phyloP scores from a whole-genome alignment of 53 echinoderm and acorn worm genomes.

The Luidia sarsii region DNA sequence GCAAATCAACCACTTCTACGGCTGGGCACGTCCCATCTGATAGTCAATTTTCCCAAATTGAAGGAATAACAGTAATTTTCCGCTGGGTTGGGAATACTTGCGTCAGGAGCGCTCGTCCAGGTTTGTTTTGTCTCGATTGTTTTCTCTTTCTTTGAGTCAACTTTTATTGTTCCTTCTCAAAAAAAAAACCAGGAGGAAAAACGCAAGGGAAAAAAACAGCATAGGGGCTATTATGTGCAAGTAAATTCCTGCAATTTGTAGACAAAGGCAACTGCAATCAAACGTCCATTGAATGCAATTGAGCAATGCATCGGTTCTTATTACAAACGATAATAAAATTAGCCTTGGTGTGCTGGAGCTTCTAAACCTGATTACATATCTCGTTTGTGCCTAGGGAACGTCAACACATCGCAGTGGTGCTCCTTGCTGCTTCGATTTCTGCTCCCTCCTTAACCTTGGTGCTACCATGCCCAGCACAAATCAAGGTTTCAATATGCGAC shows the following conservation, averaged over 20 bases:
- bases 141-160: not conserved
- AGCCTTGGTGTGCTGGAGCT: not conserved
- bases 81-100: not conserved
- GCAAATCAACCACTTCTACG: conserved; percentile 19
- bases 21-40: conserved; percentile 6
- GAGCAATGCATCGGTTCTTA: conserved; percentile 9
- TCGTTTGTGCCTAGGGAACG: not conserved
- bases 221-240: not conserved
- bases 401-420: not conserved
- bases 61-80: conserved; percentile 18
- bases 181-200: no score
- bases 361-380: conserved; percentile 10
- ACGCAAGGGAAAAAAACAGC: no score
- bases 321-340: conserved; percentile 5
- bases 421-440: not conserved
- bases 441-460: conserved; percentile 6
- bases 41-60: conserved; percentile 54
- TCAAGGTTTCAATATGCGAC: not conserved
- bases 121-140: not conserved
- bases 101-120: no score
- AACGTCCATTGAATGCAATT: not conserved
- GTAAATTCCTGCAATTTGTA: conserved; percentile 20
- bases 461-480: not conserved
- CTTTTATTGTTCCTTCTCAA: not conserved
- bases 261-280: conserved; percentile 11